Conservation (phyloP, 2,797 vertebrate species). For the Ambastaia sidthimunki region DNA sequence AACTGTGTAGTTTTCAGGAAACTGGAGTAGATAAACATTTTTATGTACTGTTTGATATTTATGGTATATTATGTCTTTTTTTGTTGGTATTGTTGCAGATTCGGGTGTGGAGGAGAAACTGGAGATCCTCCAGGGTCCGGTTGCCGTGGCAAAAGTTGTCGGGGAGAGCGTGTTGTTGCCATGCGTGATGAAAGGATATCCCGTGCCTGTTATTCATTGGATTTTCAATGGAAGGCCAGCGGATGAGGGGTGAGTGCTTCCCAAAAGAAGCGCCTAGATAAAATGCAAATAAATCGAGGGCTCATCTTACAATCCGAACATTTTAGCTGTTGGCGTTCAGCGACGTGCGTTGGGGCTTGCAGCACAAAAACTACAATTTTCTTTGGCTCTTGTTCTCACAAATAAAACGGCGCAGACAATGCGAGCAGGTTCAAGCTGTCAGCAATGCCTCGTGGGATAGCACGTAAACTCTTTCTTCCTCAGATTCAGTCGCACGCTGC, state of each 20-base stretch:
- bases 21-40: too few species aligned
- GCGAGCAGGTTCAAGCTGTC: neutral
- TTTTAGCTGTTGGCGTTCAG: neutral
- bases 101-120: slow-evolving; percentile 75
- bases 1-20: too few species aligned
- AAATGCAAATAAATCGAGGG: neutral
- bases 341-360: neutral
- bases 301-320: neutral
- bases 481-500: slow-evolving; percentile 31
- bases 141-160: slow-evolving; percentile 72
- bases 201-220: slow-evolving; percentile 82
- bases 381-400: neutral
- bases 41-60: too few species aligned
- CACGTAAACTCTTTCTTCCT: neutral
- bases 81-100: slow-evolving; percentile 71
- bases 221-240: slow-evolving; percentile 79
- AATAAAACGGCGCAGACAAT: neutral
- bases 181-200: slow-evolving; percentile 81
- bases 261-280: neutral
- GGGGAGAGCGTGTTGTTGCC: slow-evolving; percentile 83
- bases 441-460: neutral
- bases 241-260: slow-evolving; percentile 73
- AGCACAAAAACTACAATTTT: neutral
- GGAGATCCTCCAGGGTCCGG: slow-evolving; percentile 82
- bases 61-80: neutral